Base-by-base conservation (phyloP, 37 sponge, comb jelly and placozoan genomes). In the Mnemiopsis leidyi region DNA sequence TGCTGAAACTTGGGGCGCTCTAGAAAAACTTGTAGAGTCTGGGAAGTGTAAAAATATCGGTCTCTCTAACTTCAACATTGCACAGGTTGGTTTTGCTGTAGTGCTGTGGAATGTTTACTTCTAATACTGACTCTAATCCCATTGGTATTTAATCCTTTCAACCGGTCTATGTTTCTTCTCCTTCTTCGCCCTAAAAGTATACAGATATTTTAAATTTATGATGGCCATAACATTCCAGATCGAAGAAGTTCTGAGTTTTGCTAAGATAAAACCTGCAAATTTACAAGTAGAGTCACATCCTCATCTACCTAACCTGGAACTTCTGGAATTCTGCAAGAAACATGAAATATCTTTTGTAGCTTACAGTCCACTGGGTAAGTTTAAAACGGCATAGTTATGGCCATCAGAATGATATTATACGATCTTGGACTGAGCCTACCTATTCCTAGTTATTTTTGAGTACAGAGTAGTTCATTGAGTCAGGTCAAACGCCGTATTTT, bases 51-150 rank as follows among this genome's bases (percentile, higher is more conserved):
- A 69, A 34, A 94, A 96, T 93, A 98, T 98, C 75, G 98, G 98
- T 0, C 69, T 98, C 34, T 98, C 97, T 37, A 98, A 98, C 95
- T 98, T 96, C 93, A 98, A 98, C 92, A 94, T 93, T 76, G 92
- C 95, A 76, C 98, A 98, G 77, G 92, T 96, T 33, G 94, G n/a
- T n/a, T n/a, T n/a, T n/a, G n/a, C n/a, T n/a, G n/a, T n/a, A n/a
- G n/a, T n/a, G n/a, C n/a, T n/a, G n/a, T n/a, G n/a, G n/a, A n/a
- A n/a, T n/a, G n/a, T n/a, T n/a, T n/a, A n/a, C n/a, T n/a, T n/a
- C n/a, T n/a, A n/a, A n/a, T n/a, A n/a, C n/a, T n/a, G n/a, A n/a
- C n/a, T n/a, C n/a, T n/a, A n/a, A n/a, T n/a, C n/a, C n/a, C n/a
- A n/a, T n/a, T n/a, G n/a, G n/a, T n/a, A n/a, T n/a, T n/a, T n/a